Conservation (phyloP, 2,888 invertebrate genomes). For the Iselma pallidipennis region DNA sequence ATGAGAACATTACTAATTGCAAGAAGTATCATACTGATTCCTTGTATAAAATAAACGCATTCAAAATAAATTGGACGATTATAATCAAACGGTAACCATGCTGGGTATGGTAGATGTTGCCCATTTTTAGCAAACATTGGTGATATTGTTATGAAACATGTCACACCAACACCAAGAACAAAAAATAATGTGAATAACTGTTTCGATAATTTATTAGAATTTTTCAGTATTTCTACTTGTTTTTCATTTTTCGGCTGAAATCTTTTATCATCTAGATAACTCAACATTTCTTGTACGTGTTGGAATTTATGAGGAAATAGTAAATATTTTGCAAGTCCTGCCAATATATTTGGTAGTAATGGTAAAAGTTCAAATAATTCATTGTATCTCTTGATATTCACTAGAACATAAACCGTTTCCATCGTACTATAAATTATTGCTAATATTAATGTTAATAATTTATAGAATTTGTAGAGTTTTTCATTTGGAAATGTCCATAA, state of each 20-base stretch:
- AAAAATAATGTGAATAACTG: slow-evolving; percentile 8
- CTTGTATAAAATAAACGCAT: background rate
- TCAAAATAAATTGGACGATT: slow-evolving; percentile 4
- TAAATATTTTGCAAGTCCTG: too few relatives aligned
- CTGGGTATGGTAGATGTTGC: slow-evolving; percentile 6
- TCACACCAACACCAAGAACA: slow-evolving; percentile 2
- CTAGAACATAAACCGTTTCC: too few relatives aligned
- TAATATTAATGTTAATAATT: background rate
- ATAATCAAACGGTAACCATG: background rate
- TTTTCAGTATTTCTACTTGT: slow-evolving; percentile 1
- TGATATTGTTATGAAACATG: background rate
- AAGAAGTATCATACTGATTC: background rate
- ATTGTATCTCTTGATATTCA: too few relatives aligned
- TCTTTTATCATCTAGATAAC: slow-evolving; percentile 4
- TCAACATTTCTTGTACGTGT: background rate
- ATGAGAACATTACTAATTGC: slow-evolving; percentile 9
- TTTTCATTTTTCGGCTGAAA: slow-evolving; percentile 5
- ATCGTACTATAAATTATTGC: background rate
- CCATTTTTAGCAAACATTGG: background rate
- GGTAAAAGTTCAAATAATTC: too few relatives aligned
- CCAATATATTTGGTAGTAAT: too few relatives aligned
- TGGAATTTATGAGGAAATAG: background rate
- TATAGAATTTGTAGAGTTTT: background rate
- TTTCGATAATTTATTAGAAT: slow-evolving; percentile 5
- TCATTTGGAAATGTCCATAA: background rate